phyloP scores from a whole-genome alignment of 2,113 vertebrate species.

The Rhadina sibilatrix region DNA sequence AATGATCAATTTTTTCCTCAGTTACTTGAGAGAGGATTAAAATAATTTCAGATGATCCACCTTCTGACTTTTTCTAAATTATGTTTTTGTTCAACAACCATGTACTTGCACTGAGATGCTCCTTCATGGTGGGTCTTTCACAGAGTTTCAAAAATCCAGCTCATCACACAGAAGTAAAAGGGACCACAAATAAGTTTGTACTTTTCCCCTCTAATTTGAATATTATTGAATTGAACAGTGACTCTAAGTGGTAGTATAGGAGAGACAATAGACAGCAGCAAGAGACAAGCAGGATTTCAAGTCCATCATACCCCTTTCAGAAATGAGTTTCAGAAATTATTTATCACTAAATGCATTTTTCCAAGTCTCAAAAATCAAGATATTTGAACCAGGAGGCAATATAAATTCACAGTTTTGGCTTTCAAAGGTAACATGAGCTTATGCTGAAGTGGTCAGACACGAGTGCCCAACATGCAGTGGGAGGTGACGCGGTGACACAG shows the following conservation, averaged over 20 bases:
- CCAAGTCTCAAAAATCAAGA: neutral
- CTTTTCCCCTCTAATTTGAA: neutral
- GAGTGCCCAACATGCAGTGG: accelerated
- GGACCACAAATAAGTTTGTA: neutral
- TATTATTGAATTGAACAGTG: neutral
- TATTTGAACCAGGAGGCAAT: neutral
- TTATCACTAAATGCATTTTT: neutral
- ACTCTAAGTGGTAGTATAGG: neutral
- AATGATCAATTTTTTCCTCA: neutral
- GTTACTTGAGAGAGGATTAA: neutral
- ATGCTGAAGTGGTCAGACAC: neutral
- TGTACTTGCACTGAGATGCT: neutral
- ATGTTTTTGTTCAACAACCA: neutral
- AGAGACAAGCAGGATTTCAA: neutral
- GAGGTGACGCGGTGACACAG: neutral
- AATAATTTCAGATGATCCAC: neutral
- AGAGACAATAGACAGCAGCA: neutral
- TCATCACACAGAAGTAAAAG: neutral
- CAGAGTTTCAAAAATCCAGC: neutral
- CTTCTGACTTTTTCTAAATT: neutral
- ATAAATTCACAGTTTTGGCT: neutral
- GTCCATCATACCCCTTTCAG: neutral
- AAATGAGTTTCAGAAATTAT: neutral
- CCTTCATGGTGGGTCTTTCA: neutral
- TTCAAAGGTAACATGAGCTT: neutral